Evolutionary conservation across 2,113 vertebrate species (phyloP).

Genomic region (Salvelinus namaycush): DNA sequence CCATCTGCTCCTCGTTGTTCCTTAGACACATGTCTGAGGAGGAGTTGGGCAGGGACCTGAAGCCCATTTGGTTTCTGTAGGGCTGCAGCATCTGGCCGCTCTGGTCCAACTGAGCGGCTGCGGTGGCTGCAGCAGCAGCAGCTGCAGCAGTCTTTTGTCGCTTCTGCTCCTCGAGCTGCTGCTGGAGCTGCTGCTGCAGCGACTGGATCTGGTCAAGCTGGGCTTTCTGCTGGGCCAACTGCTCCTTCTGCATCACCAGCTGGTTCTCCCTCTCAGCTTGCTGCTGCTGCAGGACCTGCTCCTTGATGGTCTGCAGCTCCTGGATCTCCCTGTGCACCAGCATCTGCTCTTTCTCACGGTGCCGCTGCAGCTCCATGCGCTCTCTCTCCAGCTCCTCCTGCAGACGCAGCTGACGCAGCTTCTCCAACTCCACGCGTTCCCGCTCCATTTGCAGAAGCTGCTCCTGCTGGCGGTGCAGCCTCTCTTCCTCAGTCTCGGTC

Average conservation of each 20-base stretch:
- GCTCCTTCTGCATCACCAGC: slow-evolving; percentile 90
- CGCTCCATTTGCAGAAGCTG: slow-evolving; percentile 92
- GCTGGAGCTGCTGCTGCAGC: slow-evolving; percentile 94
- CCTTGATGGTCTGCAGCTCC: slow-evolving; percentile 96
- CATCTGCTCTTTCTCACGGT: slow-evolving; percentile 94
- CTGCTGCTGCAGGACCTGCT: slow-evolving; percentile 95
- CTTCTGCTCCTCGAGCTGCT: slow-evolving; percentile 95
- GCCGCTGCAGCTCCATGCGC: slow-evolving; percentile 86
- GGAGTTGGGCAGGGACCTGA: slow-evolving; percentile 84
- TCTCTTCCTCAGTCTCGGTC: slow-evolving; percentile 83
- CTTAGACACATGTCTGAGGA: slow-evolving; percentile 92
- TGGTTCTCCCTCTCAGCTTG: slow-evolving; percentile 94
- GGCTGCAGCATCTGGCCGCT: slow-evolving; percentile 71
- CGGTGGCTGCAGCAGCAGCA: slow-evolving; percentile 24
- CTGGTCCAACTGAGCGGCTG: slow-evolving; percentile 71
- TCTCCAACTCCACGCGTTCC: slow-evolving; percentile 93
- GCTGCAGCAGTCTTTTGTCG: slow-evolving; percentile 80
- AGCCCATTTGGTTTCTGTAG: slow-evolving; percentile 78
- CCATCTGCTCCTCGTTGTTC: slow-evolving; percentile 81
- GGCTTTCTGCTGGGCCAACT: slow-evolving; percentile 94
- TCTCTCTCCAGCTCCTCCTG: slow-evolving; percentile 96
- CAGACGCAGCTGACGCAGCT: slow-evolving; percentile 89
- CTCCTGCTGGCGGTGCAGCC: slow-evolving; percentile 91
- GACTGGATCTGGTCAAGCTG: slow-evolving; percentile 98
- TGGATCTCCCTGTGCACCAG: slow-evolving; percentile 95